Evolutionary conservation across 2,888 invertebrate genomes (phyloP).

Genomic region (Tipula lateralis): DNA sequence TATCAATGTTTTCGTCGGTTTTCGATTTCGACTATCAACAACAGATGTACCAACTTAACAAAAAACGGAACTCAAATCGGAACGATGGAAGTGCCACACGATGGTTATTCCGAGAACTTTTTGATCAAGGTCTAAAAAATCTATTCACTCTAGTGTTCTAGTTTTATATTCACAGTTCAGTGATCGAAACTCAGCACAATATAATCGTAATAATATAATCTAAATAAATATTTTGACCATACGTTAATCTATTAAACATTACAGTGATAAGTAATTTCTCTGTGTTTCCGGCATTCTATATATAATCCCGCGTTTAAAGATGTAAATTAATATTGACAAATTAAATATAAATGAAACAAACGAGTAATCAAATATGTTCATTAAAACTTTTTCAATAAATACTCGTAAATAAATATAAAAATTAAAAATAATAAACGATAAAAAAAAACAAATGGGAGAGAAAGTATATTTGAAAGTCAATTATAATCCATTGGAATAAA

Average conservation of each 20-base stretch:
- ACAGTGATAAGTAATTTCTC: background rate
- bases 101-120: no score
- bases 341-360: background rate
- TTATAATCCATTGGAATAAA: background rate
- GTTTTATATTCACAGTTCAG: no score
- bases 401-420: background rate
- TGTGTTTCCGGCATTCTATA: background rate
- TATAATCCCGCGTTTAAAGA: background rate
- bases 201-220: no score
- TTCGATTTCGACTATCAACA: no score
- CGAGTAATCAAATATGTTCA: background rate
- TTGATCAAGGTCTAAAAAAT: no score
- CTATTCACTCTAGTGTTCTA: no score
- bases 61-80: no score
- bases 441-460: background rate
- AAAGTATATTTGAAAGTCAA: slow-evolving; percentile 11
- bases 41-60: no score
- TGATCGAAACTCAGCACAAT: no score
- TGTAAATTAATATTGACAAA: background rate
- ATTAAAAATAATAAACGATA: background rate
- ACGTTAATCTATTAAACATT: background rate
- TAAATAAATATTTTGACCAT: background rate
- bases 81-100: no score
- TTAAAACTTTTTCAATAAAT: background rate
- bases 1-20: no score